Evolutionary conservation across 2,888 invertebrate species (phyloP).

Genomic region (Sesia bembeciformis): DNA sequence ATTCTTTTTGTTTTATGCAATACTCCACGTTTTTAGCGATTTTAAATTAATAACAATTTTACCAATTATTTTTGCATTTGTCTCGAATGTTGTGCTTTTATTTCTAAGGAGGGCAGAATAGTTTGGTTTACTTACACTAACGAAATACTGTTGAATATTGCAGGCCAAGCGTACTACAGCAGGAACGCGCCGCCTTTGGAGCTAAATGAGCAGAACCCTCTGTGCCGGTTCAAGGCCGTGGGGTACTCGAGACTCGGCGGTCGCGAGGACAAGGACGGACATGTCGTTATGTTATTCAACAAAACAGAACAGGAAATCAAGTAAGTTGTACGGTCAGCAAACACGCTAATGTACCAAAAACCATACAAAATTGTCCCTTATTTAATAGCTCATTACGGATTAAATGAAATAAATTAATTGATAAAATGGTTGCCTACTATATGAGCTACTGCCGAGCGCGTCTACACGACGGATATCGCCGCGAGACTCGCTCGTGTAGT

Average conservation of each 20-base stretch:
- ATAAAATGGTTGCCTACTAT: too few relatives aligned
- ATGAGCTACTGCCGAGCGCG: too few relatives aligned
- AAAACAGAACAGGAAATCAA: slow-evolving; percentile 87
- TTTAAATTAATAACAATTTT: too few relatives aligned
- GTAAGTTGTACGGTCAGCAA: slow-evolving; percentile 51
- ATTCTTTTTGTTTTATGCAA: too few relatives aligned
- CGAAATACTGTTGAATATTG: slow-evolving; percentile 5
- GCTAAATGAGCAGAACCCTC: slow-evolving; percentile 90
- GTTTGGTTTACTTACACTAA: neutral
- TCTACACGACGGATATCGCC: too few relatives aligned
- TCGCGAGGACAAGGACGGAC: slow-evolving; percentile 92
- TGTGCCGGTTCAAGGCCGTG: slow-evolving; percentile 95
- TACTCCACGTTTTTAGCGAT: too few relatives aligned
- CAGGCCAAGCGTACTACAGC: slow-evolving; percentile 85
- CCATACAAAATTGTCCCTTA: too few relatives aligned
- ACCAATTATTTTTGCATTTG: too few relatives aligned
- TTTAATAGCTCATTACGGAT: too few relatives aligned
- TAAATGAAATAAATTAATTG: too few relatives aligned
- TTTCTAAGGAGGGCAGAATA: neutral
- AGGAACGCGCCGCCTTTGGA: slow-evolving; percentile 85
- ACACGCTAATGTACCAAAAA: neutral
- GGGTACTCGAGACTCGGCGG: slow-evolving; percentile 92
- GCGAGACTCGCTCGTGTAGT: too few relatives aligned
- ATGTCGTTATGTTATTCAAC: slow-evolving; percentile 89
- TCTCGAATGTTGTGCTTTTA: too few relatives aligned